phyloP scores from a whole-genome alignment of 37 sponge, comb jelly and placozoan genomes.

The Haliclona indistincta region DNA sequence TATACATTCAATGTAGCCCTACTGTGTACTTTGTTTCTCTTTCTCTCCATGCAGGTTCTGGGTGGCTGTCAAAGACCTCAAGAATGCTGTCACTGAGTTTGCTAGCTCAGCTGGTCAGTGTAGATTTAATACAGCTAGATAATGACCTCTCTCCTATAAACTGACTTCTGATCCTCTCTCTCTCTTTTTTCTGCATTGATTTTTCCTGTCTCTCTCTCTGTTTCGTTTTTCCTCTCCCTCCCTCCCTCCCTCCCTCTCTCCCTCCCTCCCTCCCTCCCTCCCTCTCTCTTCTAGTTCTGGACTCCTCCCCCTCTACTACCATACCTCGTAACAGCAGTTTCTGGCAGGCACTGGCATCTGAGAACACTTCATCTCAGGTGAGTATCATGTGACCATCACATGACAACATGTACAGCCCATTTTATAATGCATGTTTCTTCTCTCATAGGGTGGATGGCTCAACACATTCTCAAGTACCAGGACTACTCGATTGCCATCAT shows the following conservation, averaged over 20 bases:
- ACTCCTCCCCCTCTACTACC: constrained; percentile 20
- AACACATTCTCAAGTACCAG: constrained; percentile 17
- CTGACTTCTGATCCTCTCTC: too few relatives aligned
- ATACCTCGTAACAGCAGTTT: constrained; percentile 61
- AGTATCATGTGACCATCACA: background rate
- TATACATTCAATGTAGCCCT: too few relatives aligned
- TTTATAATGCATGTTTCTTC: background rate
- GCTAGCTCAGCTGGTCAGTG: too few relatives aligned
- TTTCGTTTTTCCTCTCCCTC: background rate
- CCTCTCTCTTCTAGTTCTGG: constrained; percentile 7
- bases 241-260: too few relatives aligned
- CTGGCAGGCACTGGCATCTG: constrained; percentile 57
- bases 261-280: background rate
- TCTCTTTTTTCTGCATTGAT: background rate
- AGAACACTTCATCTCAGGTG: constrained; percentile 47
- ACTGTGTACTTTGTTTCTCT: too few relatives aligned
- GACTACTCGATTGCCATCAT: background rate
- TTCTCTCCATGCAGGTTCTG: too few relatives aligned
- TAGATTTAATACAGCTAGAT: too few relatives aligned
- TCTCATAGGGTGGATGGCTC: constrained; percentile 57
- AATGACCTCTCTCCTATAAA: too few relatives aligned
- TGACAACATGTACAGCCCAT: too few relatives aligned
- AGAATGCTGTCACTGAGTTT: constrained; percentile 29
- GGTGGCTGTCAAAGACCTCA: constrained; percentile 53
- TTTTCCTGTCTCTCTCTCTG: background rate